Evolutionary conservation across 2,113 vertebrate genomes (phyloP), one percentile per base, ranked within the genome.

Genomic region (Actenoides hombroni): DNA sequence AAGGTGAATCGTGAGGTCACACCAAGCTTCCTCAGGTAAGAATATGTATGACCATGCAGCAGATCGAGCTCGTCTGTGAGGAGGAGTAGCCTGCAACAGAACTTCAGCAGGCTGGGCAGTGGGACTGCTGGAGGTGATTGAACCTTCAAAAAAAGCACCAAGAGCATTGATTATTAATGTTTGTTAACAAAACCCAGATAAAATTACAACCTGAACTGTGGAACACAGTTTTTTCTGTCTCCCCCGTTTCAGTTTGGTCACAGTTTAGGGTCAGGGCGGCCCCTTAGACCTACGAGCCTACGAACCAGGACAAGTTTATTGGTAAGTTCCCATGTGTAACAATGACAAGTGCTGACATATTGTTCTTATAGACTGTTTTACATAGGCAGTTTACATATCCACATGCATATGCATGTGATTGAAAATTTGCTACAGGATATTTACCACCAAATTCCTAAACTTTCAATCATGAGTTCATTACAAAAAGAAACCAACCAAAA

Each of bases 11-110:
- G 99, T 99, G 65, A 99, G 99, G 96, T 99, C 99, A 21, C 99
- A 99, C 99, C 99, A 99, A n/a, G 99, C 99, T 95, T 99, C 99
- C 95, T 99, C 99, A 0, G 99, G 99, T 59, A 99, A 93, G 95
- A 99, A 99, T 94, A 99, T 99, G 79, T 99, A 99, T 1, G 99
- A 99, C 99, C 99, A 99, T 0, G 99, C 99, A 1, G 99, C 99
- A 33, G 99, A 99, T 5, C 99, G 99, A 13, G 99, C 99, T 35
- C 99, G 97, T 19, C 99, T 98, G 76, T 99, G 99, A 3, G 99
- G 99, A 3, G 99, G 99, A 1, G 99, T 99, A 49, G 99, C 99
- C 96, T 99, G 99, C 25, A 99, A 95, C 37, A 99, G 98, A 42
- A 99, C 99, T 95, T 99, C 99, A 23, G 99, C 99, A 33, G 99